Evolutionary conservation across 2,113 vertebrate genomes (phyloP), one percentile per base, ranked within the genome.

Genomic region (Rhinogobius similis): DNA sequence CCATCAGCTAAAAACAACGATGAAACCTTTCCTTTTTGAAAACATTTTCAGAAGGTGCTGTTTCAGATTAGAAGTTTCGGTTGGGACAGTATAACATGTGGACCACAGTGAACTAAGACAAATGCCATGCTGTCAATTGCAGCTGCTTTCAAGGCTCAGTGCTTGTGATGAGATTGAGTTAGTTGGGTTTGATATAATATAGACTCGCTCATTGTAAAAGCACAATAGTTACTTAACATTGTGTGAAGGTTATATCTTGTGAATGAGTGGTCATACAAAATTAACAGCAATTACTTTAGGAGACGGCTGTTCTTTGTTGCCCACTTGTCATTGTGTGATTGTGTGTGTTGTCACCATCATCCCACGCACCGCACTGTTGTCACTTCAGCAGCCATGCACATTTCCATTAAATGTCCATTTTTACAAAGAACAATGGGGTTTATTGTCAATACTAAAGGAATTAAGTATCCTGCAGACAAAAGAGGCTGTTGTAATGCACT

Each of bases 291-390:
- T 59, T 44, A 61, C 20, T 79, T 76, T 27, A 50, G 65, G 39
- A n/a, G 52, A 73, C 56, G 65, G 67, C 48, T 50, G 11, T 44
- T 38, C 55, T 29, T 14, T 24, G 20, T 26, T 48, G 39, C 59
- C 48, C 20, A 61, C 62, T 58, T 58, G 46, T 61, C 56, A 70
- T 48, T 14, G 10, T 53, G 48, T 23, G 67, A 72, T 53, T 72
- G 32, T 72, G 46, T 69, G 23, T 56, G 68, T 68, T 71, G 55
- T 62, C 48, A 53, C 70, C 41, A 67, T 27, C 41, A 39, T 69
- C 68, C 78, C 78, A 80, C 75, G 66, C 71, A 38, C 44, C 29
- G 23, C 8, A 43, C 65, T 74, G 61, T 56, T 71, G 63, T 41
- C 63, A 70, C 50, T 59, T 73, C 50, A 65, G 27, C 66, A 64